Base-by-base conservation (phyloP, 2,113 vertebrate species). In the Tetrax tetrax region DNA sequence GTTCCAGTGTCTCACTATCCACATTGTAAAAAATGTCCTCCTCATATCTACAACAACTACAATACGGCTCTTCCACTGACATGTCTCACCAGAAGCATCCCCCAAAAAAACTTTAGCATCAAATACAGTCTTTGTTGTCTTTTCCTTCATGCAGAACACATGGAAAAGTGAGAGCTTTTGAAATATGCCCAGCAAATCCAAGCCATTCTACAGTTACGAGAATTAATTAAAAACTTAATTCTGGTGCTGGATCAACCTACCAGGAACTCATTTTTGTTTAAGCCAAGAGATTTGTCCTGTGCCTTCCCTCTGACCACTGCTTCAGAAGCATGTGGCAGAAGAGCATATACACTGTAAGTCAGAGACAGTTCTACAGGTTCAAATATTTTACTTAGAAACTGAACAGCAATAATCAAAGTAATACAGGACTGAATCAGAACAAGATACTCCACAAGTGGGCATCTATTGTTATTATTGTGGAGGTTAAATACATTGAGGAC, bases 321-420 rank as follows among this genome's bases (percentile, higher is more conserved):
- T 85, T 85, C 37, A 87, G 63, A 61, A 41, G 9, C 28, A 57
- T 7, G n/a, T 4, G 5, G 38, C 25, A 69, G 29, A 31, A 90
- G 2, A 83, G 2, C 16, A 37, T 0, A 4, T 5, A 24, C 20
- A 2, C 4, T 51, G 2, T 12, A 59, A 78, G 21, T 23, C 76
- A 86, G 48, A 74, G 33, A 61, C 6, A 59, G 28, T 6, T 66
- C 35, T 56, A 63, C 8, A 16, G 43, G 18, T 47, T 72, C 27
- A 63, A 74, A 74, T 23, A 69, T 38, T 87, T 78, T 51, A 68
- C 35, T 64, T 27, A n/a, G 37, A 90, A 89, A 83, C 12, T 20
- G 80, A 70, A 79, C 14, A 14, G 45, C 1, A 8, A 25, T 12
- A 24, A 47, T 3, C 3, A 3, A 88, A 54, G 18, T n/a, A 89